Evolutionary conservation across 30 jellyfish, hydroid and myxozoan species (phyloP).

Genomic region (Turritopsis rubra): DNA sequence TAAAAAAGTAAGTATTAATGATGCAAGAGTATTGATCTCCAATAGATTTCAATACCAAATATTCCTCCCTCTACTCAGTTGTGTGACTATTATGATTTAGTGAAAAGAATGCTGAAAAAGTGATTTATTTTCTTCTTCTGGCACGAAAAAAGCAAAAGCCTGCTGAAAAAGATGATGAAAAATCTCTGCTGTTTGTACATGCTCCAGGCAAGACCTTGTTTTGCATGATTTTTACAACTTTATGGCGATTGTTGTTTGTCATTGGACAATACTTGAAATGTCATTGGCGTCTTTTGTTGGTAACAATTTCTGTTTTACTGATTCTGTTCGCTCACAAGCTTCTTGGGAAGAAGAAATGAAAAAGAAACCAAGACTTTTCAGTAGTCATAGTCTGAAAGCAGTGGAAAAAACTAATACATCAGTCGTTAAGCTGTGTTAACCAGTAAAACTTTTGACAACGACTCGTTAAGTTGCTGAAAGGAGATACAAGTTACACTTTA

Average conservation of each 20-base stretch:
- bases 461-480: too few relatives aligned
- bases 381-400: not conserved
- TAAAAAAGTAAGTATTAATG: constrained; percentile 47
- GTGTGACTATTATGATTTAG: not conserved
- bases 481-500: too few relatives aligned
- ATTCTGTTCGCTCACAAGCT: not conserved
- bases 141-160: constrained; percentile 72
- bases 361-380: not conserved
- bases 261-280: not conserved
- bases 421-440: too few relatives aligned
- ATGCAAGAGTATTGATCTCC: too few relatives aligned
- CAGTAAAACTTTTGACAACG: too few relatives aligned
- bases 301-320: not conserved
- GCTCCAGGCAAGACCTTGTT: constrained; percentile 40
- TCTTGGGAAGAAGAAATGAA: not conserved
- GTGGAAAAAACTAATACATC: too few relatives aligned
- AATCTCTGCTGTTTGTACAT: constrained; percentile 34
- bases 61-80: not conserved
- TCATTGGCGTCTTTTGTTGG: not conserved
- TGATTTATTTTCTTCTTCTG: constrained; percentile 76
- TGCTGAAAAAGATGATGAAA: constrained; percentile 54
- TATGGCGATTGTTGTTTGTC: not conserved
- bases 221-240: not conserved
- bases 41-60: not conserved
- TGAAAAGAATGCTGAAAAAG: constrained; percentile 69